phyloP scores from a whole-genome alignment of 2,888 invertebrate genomes.

The Watsonalla binaria region DNA sequence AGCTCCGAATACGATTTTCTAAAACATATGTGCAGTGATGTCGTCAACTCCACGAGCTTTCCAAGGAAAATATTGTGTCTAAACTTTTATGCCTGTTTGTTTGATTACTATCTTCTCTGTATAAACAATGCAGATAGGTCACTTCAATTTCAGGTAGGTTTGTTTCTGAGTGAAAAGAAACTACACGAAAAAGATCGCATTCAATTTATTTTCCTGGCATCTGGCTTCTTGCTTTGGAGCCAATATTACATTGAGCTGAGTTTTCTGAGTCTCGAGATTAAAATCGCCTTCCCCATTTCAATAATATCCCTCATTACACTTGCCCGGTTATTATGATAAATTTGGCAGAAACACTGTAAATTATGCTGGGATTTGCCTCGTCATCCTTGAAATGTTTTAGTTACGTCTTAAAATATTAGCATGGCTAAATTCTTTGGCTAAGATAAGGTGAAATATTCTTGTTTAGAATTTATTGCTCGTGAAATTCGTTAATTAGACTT shows the following conservation, averaged over 20 bases:
- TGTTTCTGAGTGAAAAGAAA: not conserved
- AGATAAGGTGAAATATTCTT: not conserved
- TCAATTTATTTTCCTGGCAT: constrained; percentile 1
- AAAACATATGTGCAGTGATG: no score
- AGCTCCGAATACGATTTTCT: no score
- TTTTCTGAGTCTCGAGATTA: not conserved
- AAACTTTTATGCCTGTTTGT: no score
- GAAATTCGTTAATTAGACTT: no score
- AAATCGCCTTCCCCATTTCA: not conserved
- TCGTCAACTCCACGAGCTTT: no score
- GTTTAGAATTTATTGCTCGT: no score
- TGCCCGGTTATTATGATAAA: not conserved
- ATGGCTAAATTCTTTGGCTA: not conserved
- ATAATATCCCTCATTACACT: not conserved
- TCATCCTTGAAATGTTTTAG: not conserved
- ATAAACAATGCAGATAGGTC: no score
- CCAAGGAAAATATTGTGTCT: no score
- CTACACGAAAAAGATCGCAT: not conserved
- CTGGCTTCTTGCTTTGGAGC: not conserved
- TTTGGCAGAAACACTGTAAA: not conserved
- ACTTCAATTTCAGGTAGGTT: no score
- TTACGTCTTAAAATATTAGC: not conserved
- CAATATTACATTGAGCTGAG: not conserved
- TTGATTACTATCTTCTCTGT: no score
- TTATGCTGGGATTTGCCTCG: not conserved